phyloP scores from a whole-genome alignment of 2,888 invertebrate genomes.

The Halictus quadricinctus region DNA sequence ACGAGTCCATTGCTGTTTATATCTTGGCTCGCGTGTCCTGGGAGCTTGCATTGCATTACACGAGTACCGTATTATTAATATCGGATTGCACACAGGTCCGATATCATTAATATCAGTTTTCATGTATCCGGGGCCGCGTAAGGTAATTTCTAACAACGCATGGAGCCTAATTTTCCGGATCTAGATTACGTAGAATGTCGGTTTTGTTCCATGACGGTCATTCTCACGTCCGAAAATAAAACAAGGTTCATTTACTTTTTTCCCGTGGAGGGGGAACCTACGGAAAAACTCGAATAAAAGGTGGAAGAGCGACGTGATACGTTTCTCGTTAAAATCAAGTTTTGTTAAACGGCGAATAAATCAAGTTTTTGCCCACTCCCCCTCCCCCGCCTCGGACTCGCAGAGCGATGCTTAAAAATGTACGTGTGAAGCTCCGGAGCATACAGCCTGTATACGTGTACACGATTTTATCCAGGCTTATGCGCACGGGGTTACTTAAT shows the following conservation, averaged over 20 bases:
- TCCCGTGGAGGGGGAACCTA: neutral
- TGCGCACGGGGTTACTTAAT: conserved; percentile 70
- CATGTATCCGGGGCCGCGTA: neutral
- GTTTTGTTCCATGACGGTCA: neutral
- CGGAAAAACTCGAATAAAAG: too few relatives aligned
- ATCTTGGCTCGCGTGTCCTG: neutral
- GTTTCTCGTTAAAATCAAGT: conserved; percentile 37
- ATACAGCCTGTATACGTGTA: conserved; percentile 48
- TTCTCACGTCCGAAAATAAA: too few relatives aligned
- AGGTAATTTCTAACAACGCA: neutral
- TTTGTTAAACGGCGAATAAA: conserved; percentile 51
- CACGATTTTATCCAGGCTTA: conserved; percentile 58
- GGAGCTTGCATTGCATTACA: neutral
- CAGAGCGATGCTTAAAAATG: conserved; percentile 42
- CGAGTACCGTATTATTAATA: conserved; percentile 2
- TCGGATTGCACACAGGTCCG: neutral
- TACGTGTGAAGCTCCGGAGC: conserved; percentile 29
- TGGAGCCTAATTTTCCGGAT: neutral
- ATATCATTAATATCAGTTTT: conserved; percentile 16
- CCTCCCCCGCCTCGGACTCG: neutral
- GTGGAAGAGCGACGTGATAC: neutral
- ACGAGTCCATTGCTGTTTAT: neutral
- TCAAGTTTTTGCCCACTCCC: conserved; percentile 34
- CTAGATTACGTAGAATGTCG: neutral
- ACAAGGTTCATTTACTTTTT: neutral